A percentile compares a stretch with the other conserved stretches of the same genome.
Conservation (phyloP, 2,113 vertebrate species). For the Suricata suricatta region DNA sequence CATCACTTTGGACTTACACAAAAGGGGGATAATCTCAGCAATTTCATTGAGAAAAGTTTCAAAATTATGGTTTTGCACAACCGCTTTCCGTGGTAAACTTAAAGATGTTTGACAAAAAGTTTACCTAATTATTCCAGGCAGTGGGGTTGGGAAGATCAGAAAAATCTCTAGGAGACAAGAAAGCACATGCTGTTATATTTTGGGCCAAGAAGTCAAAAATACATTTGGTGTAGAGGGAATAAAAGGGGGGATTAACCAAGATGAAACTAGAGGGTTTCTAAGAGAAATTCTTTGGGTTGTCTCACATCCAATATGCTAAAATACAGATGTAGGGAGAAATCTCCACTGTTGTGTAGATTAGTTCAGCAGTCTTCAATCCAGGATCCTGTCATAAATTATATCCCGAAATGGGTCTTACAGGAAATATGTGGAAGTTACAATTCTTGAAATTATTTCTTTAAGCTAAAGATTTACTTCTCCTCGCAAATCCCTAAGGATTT, state of each 20-base stretch:
- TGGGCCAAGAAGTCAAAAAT: neutral
- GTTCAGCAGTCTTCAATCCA: neutral
- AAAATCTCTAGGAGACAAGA: neutral
- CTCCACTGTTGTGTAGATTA: neutral
- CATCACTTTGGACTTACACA: conserved; percentile 43
- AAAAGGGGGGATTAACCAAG: neutral
- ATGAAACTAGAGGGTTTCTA: neutral
- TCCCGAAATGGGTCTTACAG: neutral
- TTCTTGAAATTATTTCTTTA: neutral
- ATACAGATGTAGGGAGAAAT: neutral
- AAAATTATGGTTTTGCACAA: conserved; percentile 21
- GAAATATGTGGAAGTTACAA: neutral
- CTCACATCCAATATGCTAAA: neutral
- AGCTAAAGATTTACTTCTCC: neutral
- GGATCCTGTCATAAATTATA: neutral
- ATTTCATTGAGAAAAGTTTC: conserved; percentile 56
- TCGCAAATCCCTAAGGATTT: neutral
- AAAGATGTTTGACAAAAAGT: conserved; percentile 41
- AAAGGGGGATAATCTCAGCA: conserved; percentile 65
- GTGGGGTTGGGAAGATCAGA: neutral
- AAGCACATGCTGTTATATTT: neutral
- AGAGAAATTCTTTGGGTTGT: neutral
- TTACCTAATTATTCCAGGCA: conserved; percentile 26
- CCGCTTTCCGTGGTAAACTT: conserved; percentile 35
- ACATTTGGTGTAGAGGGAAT: neutral